A percentile compares a stretch with the other conserved stretches of the same genome.
phyloP scores from a whole-genome alignment of 2,797 vertebrate species.

The Myotis myotis region DNA sequence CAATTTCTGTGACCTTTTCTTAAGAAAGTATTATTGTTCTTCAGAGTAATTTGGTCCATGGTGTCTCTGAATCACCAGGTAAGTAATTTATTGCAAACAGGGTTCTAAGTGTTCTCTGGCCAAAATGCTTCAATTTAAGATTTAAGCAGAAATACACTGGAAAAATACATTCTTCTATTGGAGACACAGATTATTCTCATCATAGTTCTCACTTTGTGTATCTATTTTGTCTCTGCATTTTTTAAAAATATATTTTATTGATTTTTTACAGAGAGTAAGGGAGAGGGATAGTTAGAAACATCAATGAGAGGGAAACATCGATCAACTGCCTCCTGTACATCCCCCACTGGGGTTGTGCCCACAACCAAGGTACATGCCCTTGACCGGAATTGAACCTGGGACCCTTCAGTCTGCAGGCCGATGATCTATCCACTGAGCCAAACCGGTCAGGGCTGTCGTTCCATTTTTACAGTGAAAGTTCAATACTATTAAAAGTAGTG shows the following conservation, averaged over 20 bases:
- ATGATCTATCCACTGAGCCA: too few relatives aligned
- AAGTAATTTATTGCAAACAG: conserved; percentile 9
- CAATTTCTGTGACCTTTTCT: not conserved
- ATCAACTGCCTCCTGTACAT: too few relatives aligned
- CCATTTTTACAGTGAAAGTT: conserved; percentile 25
- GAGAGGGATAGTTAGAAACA: too few relatives aligned
- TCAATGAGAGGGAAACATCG: too few relatives aligned
- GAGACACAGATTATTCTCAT: not conserved
- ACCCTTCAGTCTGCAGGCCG: too few relatives aligned
- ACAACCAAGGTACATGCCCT: too few relatives aligned
- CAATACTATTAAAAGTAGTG: not conserved
- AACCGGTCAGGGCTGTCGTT: not conserved
- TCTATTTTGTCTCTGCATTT: not conserved
- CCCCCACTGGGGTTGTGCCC: too few relatives aligned
- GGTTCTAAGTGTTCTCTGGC: not conserved
- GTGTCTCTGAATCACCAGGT: not conserved
- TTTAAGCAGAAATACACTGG: conserved; percentile 28
- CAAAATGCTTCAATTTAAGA: conserved; percentile 1
- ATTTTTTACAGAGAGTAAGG: too few relatives aligned
- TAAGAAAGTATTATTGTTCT: conserved; percentile 8
- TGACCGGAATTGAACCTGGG: too few relatives aligned
- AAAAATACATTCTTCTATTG: conserved; percentile 4
- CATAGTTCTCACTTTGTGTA: not conserved
- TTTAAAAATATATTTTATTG: not conserved
- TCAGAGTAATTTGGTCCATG: not conserved